Evolutionary conservation across 1,140 invertebrate species (phyloP), one percentile per base, ranked within the genome.

Genomic region (Camponotus vicinus): DNA sequence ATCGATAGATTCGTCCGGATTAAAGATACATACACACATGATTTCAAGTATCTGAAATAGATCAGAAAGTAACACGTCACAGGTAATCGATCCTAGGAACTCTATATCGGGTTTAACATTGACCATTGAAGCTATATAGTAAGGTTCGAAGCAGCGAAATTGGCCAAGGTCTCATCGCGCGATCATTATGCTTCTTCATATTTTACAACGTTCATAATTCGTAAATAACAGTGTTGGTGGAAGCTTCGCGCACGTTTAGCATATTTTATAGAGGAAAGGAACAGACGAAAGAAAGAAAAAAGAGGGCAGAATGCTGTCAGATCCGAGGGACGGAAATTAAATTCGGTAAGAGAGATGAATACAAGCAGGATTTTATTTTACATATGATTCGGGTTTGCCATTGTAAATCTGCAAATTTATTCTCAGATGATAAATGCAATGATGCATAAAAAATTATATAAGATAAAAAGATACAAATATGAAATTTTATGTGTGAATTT

Each of bases 151-250:
- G 49, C 75, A 64, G 61, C 83, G 88, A 91, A 93, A 92, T 92
- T 93, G 92, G 86, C 83, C 77, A 70, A 21, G 45, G 59, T 3
- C 69, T 78, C 66, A 76, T 89, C 77, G 55, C 61, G 63, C 89
- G 87, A 88, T 92, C 88, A 91, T 93, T 92, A 92, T 91, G 79
- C 88, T 91, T 71, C 66, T 92, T 78, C 70, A 71, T 91, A 49
- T 66, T 91, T 92, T 90, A 82, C 90, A 94, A 92, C 91, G 91
- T 93, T 93, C 89, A 91, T 94, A 94, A 94, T 94, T 93, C 88
- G 91, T 91, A 93, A 94, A 93, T 94, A 94, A 94, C 88, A 93
- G 91, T 90, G 88, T 89, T 79, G 87, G 66, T 79, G 86, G 79
- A 85, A 76, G 87, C 64, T 88, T 88, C 80, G 63, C 71, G 85